Evolutionary conservation across 2,113 vertebrate species (phyloP).

Genomic region (Sarotherodon lohbergeri): DNA sequence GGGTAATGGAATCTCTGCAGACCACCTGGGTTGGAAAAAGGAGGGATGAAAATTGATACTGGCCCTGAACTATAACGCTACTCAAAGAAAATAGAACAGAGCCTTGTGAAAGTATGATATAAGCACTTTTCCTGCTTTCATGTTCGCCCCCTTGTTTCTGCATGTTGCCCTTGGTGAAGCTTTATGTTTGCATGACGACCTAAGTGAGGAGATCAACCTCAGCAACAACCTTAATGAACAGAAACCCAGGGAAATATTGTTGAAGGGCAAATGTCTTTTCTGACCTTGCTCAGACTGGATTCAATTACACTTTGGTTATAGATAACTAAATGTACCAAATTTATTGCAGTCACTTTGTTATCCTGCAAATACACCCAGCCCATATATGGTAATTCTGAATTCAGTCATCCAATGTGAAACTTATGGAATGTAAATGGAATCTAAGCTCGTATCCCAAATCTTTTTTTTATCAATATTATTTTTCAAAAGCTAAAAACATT

Average conservation of each 20-base stretch:
- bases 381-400: neutral
- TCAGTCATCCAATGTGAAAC: neutral
- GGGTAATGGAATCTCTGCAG: neutral
- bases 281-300: neutral
- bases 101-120: neutral
- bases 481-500: neutral
- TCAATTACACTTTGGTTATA: neutral
- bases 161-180: neutral
- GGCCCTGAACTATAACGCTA: neutral
- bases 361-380: neutral
- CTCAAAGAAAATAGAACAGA: neutral
- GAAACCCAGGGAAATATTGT: neutral
- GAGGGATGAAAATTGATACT: conserved; percentile 24
- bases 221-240: neutral
- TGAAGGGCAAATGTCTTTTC: neutral
- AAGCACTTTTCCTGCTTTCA: neutral
- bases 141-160: neutral
- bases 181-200: neutral
- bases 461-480: neutral
- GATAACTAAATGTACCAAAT: neutral
- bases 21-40: conserved; percentile 18
- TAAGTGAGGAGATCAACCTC: neutral
- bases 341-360: neutral
- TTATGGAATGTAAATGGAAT: neutral
- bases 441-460: neutral